A percentile compares a stretch with the other conserved stretches of the same genome.
These are phyloP conservation scores for Tinea trinotella DNA, from an alignment of 2,888 invertebrate genomes.

Conservation along the genomic window DNA sequence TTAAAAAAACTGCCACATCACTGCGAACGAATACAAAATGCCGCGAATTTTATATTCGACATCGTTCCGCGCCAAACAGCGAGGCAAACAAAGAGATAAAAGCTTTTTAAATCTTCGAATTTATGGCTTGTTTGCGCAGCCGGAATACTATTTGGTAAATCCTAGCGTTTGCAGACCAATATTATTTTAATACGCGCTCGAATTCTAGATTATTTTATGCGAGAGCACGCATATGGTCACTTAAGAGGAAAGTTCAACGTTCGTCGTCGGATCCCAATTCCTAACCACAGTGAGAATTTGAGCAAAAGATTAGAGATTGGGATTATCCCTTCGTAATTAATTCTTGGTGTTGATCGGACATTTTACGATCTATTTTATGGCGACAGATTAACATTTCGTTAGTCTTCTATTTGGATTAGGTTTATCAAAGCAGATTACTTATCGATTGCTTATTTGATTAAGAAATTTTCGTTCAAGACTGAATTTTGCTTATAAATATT, in stretches of 20 bases:
- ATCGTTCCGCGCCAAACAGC: slow-evolving; percentile 21
- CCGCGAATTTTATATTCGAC: slow-evolving; percentile 19
- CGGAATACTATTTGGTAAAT: slow-evolving; percentile 45
- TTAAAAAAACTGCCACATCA: slow-evolving; percentile 20
- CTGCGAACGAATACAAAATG: slow-evolving; percentile 13
- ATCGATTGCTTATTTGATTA: slow-evolving; percentile 1
- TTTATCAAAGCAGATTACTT: not conserved
- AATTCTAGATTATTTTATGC: slow-evolving; percentile 33
- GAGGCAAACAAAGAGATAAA: slow-evolving; percentile 20
- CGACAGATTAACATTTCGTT: not conserved
- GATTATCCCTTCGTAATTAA: slow-evolving; percentile 2
- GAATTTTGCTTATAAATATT: slow-evolving; percentile 8
- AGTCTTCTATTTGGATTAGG: slow-evolving; percentile 1
- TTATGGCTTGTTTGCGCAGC: slow-evolving; percentile 57
- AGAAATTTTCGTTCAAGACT: not conserved
- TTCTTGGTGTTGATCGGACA: not conserved
- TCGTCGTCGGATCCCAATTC: not conserved
- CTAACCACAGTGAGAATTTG: not conserved
- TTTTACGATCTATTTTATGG: not conserved
- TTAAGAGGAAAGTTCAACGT: slow-evolving; percentile 7
- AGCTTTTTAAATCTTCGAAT: slow-evolving; percentile 37
- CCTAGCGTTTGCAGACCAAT: slow-evolving; percentile 30
- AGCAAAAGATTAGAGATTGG: not conserved
- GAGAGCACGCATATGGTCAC: slow-evolving; percentile 31
- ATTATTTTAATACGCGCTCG: slow-evolving; percentile 45